Conservation (phyloP, 2,797 vertebrate species). For the Malacoraja senta region DNA sequence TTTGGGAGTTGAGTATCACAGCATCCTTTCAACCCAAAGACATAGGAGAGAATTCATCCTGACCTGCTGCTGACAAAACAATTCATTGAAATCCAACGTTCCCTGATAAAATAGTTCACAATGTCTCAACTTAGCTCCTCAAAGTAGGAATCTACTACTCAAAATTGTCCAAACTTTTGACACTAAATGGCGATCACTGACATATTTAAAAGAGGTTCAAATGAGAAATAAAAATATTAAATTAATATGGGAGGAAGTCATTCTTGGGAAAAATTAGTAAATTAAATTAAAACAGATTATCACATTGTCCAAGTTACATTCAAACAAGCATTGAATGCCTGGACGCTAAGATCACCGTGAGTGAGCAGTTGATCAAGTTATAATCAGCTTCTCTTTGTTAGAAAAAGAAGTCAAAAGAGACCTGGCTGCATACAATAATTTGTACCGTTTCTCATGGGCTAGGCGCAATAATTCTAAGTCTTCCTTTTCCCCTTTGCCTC, state of each 20-base stretch:
- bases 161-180: background rate
- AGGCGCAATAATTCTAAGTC: no score
- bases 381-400: background rate
- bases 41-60: background rate
- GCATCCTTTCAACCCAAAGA: background rate
- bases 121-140: background rate
- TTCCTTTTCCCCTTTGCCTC: background rate
- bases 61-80: no score
- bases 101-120: background rate
- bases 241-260: background rate
- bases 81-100: background rate
- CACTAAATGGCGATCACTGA: background rate
- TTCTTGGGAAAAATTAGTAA: background rate
- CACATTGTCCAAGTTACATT: background rate
- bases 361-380: background rate
- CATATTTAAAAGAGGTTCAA: background rate
- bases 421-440: background rate
- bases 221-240: background rate
- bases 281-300: background rate
- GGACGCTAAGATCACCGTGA: background rate
- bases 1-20: background rate
- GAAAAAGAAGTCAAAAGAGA: background rate
- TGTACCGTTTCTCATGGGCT: background rate
- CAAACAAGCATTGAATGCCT: background rate
- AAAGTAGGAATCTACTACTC: background rate